Evolutionary conservation across 2,888 invertebrate genomes (phyloP).

Genomic region (Sympetrum striolatum): DNA sequence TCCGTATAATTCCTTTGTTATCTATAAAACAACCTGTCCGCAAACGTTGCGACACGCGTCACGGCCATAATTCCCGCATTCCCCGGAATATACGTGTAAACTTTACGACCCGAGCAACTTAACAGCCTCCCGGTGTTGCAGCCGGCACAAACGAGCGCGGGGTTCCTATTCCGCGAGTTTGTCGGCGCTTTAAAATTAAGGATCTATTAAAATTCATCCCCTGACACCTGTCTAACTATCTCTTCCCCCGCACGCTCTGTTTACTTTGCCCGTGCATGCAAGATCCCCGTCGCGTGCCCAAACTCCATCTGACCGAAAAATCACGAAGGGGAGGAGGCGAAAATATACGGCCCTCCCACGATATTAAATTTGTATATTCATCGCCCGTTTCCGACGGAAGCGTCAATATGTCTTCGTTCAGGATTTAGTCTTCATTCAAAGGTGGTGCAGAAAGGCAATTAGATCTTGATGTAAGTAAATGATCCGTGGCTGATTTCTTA

Average conservation of each 20-base stretch:
- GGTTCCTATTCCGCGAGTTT: neutral
- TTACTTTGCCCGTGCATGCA: neutral
- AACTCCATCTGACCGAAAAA: neutral
- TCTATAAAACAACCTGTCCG: neutral
- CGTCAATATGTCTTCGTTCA: neutral
- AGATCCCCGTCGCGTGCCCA: neutral
- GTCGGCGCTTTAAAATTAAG: neutral
- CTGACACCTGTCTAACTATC: conserved; percentile 10
- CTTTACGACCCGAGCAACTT: neutral
- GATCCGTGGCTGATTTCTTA: no score
- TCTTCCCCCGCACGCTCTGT: neutral
- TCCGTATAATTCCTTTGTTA: no score
- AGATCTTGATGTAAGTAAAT: no score
- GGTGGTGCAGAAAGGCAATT: no score
- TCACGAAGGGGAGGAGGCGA: neutral
- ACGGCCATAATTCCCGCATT: neutral
- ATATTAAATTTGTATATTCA: neutral
- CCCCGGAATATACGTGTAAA: neutral
- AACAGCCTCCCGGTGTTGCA: no score
- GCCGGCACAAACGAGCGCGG: neutral
- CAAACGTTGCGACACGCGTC: neutral
- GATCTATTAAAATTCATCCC: conserved; percentile 32
- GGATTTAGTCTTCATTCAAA: no score
- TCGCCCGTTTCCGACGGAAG: neutral
- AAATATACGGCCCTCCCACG: neutral